Evolutionary conservation across 2,888 invertebrate species (phyloP).

Genomic region (Harpalus rufipes): DNA sequence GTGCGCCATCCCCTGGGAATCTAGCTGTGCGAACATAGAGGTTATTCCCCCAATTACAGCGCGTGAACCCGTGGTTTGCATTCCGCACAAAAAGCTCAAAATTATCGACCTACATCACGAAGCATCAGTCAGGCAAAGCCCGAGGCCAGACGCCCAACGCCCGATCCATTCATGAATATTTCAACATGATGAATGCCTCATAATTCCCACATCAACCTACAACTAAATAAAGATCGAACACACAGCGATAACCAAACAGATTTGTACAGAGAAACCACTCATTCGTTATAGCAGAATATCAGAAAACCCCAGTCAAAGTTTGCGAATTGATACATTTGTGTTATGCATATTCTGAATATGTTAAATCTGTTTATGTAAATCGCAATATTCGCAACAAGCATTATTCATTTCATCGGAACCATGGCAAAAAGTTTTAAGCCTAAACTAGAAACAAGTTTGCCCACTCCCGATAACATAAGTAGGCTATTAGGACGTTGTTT

Average conservation of each 20-base stretch:
- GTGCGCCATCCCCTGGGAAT: too few relatives aligned
- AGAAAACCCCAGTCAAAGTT: too few relatives aligned
- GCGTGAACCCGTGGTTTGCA: constrained; percentile 48
- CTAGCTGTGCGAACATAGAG: not conserved
- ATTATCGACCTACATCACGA: constrained; percentile 23
- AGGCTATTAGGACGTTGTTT: too few relatives aligned
- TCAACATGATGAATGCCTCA: constrained; percentile 43
- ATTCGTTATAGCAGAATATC: too few relatives aligned
- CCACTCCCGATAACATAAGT: too few relatives aligned
- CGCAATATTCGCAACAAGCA: too few relatives aligned
- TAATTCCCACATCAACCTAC: constrained; percentile 26
- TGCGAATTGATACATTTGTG: too few relatives aligned
- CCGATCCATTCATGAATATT: constrained; percentile 47
- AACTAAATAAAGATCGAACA: not conserved
- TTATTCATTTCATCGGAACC: too few relatives aligned
- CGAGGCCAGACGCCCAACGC: not conserved
- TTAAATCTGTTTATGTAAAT: too few relatives aligned
- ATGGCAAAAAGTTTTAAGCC: too few relatives aligned
- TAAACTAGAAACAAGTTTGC: too few relatives aligned
- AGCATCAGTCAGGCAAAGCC: constrained; percentile 1
- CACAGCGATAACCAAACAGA: not conserved
- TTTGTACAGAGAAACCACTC: not conserved
- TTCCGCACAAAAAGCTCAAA: constrained; percentile 46
- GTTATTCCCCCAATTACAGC: constrained; percentile 51
- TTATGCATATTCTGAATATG: too few relatives aligned